Evolutionary conservation across 1,140 invertebrate species (phyloP), one percentile per base, ranked within the genome.

Genomic region (Lepidurus apus): DNA sequence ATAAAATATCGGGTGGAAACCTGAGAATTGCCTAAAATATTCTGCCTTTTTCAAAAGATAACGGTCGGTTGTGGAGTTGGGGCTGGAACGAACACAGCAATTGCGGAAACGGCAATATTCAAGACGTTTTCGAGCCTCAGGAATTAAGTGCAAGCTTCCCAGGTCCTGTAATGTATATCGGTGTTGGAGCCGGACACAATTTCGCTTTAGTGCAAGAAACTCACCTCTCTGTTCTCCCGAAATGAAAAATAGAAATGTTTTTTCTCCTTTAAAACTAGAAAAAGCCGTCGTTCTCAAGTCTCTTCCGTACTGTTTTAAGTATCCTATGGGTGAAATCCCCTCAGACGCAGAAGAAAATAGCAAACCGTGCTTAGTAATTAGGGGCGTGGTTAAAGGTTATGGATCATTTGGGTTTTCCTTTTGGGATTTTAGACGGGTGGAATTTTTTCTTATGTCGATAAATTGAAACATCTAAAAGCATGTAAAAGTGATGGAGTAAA

Each of bases 51-150:
- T 83, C 90, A 82, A 87, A 87, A 85, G 88, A 85, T 53, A 84
- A 88, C 79, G 89, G 89, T 24, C 85, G 86, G 73, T 81, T 94
- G 3, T 90, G 89, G 79, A 89, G 90, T n/a, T 95, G 93, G 93
- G 94, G 94, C 7, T 96, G 93, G 93, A 95, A 95, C 86, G 94
- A 96, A 81, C 94, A 96, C 86, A 91, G 92, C 34, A 94, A 93
- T 82, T 95, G 93, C 84, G 94, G 93, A 79, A 91, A 90, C 80
- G 90, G 90, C 47, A 84, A 87, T 74, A 89, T 87, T 26, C 86
- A 88, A 34, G 88, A 93, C 84, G 85, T 93, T 53, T 84, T 85
- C 73, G 82, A 83, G 79, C 88, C 89, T 9, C 79, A 80, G 34
- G 43, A 78, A 74, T 79, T 88, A 13, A 34, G 78, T 24, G 80